Evolutionary conservation across 2,113 vertebrate species (phyloP), one percentile per base, ranked within the genome.

Genomic region (Arvicanthis niloticus): DNA sequence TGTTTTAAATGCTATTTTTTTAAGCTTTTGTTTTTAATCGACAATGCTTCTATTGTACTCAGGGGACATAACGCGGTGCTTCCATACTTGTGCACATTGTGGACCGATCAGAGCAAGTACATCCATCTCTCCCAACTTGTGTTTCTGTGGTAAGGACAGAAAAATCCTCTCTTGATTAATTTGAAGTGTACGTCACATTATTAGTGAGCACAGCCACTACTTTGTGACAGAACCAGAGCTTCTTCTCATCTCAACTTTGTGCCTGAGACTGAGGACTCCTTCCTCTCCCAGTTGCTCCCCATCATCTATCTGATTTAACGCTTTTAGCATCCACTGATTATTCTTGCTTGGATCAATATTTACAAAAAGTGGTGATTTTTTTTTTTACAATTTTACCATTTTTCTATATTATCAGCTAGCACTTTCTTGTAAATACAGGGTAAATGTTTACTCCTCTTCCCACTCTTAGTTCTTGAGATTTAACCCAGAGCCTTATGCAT

Each of bases 271-370:
- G 10, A 45, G 82, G 10, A 45, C n/a, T 26, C 16, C 1, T 85
- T 15, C 40, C 17, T 67, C 5, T 67, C 17, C 15, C 9, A 48
- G 15, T 15, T 48, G 9, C 10, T 2, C 48, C n/a, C 15, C 65
- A 29, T 48, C 68, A 60, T 17, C 12, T 51, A 45, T 45, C 84
- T 86, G 13, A 51, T 22, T 77, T n/a, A 67, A 42, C 12, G 37
- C 22, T 77, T 87, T 85, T 60, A 65, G 42, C 37, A n/a, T 17
- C 60, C 40, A 10, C 31, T 85, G 26, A 75, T 84, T 75, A 58
- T 76, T 42, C n/a, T 95, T 81, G 17, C 24, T 91, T 70, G n/a
- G 73, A 60, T 73, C 58, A 62, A 21, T 91, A 80, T 53, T 91
- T 73, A 75, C 12, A 37, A 67, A 81, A 81, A 88, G 37, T 75